These are phyloP conservation scores for Guaruba guarouba DNA, from an alignment of 2,113 vertebrate genomes.

Conservation along the genomic window DNA sequence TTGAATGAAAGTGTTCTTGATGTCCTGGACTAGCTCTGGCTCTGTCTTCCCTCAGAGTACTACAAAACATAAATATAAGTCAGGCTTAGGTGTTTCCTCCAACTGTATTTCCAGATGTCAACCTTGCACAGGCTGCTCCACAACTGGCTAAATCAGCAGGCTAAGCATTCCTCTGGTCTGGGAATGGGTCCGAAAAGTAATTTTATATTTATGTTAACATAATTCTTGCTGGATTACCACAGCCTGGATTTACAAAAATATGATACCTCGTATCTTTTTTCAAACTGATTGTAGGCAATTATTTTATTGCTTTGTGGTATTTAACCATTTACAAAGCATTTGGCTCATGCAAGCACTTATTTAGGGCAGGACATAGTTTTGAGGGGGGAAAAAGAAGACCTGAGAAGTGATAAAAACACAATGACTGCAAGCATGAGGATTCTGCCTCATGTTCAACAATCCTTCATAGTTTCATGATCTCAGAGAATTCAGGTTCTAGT, in stretches of 20 bases:
- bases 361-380: neutral
- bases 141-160: constrained; percentile 15
- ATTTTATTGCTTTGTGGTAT: neutral
- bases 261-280: neutral
- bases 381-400: neutral
- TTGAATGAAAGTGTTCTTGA: neutral
- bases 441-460: neutral
- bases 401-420: neutral
- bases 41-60: constrained; percentile 26
- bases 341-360: neutral
- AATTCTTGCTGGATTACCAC: neutral
- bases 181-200: neutral
- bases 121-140: constrained; percentile 25
- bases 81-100: constrained; percentile 25
- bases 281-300: neutral
- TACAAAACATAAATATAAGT: constrained; percentile 53
- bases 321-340: constrained; percentile 1
- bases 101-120: constrained; percentile 42
- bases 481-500: neutral
- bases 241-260: neutral
- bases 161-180: constrained; percentile 27
- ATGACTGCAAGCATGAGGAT: neutral
- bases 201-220: neutral
- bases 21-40: neutral
- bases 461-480: neutral